A percentile compares a stretch with the other conserved stretches of the same genome.
Evolutionary conservation across 1,140 invertebrate species (phyloP).

Genomic region (Drosophila lacteicornis): DNA sequence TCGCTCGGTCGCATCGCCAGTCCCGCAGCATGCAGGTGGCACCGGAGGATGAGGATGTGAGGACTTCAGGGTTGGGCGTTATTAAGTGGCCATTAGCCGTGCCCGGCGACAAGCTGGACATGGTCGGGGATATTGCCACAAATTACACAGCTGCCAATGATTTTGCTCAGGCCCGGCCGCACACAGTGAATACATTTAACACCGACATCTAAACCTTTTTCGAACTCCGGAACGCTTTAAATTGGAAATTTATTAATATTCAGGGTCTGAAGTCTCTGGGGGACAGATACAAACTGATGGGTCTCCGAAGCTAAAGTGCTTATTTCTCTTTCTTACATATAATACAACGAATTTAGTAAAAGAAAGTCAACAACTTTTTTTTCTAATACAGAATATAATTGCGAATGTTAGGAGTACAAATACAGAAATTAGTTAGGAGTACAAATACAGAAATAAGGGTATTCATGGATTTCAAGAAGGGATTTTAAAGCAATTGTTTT

Average conservation of each 20-base stretch:
- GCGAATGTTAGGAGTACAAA: too few species aligned
- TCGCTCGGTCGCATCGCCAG: constrained; percentile 64
- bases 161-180: constrained; percentile 7
- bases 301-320: not conserved
- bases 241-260: too few species aligned
- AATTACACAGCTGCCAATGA: constrained; percentile 63
- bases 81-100: constrained; percentile 77
- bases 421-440: too few species aligned
- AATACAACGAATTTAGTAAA: too few species aligned
- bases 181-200: constrained; percentile 10
- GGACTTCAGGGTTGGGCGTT: constrained; percentile 45
- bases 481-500: too few species aligned
- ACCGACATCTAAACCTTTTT: not conserved
- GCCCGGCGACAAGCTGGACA: constrained; percentile 54
- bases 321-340: too few species aligned
- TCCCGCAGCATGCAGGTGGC: constrained; percentile 61
- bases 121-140: constrained; percentile 42
- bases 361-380: too few species aligned
- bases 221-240: not conserved
- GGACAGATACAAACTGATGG: not conserved
- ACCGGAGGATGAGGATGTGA: constrained; percentile 10
- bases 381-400: too few species aligned
- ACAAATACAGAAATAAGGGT: too few species aligned
- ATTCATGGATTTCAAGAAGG: too few species aligned
- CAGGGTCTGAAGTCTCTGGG: not conserved